phyloP scores from a whole-genome alignment of 2,113 vertebrate species.

The Pomatostomus ruficeps region DNA sequence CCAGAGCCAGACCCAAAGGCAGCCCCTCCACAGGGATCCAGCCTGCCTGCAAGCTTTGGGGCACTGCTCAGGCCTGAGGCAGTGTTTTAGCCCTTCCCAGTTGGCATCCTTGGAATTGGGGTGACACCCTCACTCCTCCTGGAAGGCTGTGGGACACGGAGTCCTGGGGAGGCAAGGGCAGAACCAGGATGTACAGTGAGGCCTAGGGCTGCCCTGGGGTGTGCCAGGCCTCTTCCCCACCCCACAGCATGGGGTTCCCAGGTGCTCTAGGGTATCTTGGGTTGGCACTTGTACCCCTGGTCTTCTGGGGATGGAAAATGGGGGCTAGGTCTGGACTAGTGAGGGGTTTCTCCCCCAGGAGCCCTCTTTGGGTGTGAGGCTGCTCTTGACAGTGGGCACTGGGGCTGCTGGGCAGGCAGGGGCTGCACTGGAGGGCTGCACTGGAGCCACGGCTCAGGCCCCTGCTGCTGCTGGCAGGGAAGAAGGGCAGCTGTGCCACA shows the following conservation, averaged over 20 bases:
- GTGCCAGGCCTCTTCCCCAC: not conserved
- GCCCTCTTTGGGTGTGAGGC: rapidly evolving
- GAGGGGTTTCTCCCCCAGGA: not conserved
- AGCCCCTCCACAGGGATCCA: not conserved
- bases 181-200: not conserved
- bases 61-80: not conserved
- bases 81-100: not conserved
- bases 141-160: not conserved
- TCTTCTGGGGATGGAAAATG: not conserved
- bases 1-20: not conserved
- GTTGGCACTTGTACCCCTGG: not conserved
- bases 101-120: not conserved
- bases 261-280: not conserved
- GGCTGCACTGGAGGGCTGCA: not conserved
- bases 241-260: rapidly evolving
- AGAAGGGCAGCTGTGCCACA: not conserved
- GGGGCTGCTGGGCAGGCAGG: not conserved
- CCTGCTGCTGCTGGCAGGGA: not conserved
- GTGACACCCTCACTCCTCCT: not conserved
- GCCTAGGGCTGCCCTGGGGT: not conserved
- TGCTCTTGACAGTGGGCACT: not conserved
- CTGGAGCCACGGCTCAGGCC: not conserved
- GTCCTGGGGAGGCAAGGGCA: not conserved
- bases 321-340: not conserved
- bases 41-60: not conserved